Conservation (phyloP, 1,140 invertebrate species). For the Eriosoma lanigerum region DNA sequence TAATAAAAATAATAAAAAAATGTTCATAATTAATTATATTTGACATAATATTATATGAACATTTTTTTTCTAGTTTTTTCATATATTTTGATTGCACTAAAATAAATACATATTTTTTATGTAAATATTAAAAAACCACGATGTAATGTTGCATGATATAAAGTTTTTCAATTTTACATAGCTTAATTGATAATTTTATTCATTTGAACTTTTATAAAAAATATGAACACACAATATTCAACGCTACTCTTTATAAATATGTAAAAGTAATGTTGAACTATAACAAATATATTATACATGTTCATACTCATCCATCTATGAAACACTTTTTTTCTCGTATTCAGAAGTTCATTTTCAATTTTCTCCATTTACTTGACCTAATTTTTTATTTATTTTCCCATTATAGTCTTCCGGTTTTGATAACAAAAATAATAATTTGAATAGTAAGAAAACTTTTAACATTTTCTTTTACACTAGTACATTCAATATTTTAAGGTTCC, state of each 20-base stretch:
- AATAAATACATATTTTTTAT: neutral
- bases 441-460: neutral
- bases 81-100: neutral
- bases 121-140: slow-evolving; percentile 40
- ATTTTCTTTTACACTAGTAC: neutral
- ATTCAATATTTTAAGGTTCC: slow-evolving; percentile 12
- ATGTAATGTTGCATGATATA: neutral
- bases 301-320: neutral
- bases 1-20: too few relatives aligned
- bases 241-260: neutral
- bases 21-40: too few relatives aligned
- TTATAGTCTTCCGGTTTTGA: neutral
- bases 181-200: neutral
- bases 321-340: neutral
- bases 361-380: neutral
- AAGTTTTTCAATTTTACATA: slow-evolving; percentile 6
- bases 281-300: neutral
- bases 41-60: too few relatives aligned
- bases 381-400: neutral
- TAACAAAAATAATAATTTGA: neutral
- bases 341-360: neutral
- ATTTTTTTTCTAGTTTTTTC: too few relatives aligned
- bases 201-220: neutral
- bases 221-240: too few relatives aligned
- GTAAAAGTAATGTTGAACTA: neutral